These are phyloP conservation scores for Paedocypris sp. DNA, from an alignment of 2,113 vertebrate species.

Conservation along the genomic window DNA sequence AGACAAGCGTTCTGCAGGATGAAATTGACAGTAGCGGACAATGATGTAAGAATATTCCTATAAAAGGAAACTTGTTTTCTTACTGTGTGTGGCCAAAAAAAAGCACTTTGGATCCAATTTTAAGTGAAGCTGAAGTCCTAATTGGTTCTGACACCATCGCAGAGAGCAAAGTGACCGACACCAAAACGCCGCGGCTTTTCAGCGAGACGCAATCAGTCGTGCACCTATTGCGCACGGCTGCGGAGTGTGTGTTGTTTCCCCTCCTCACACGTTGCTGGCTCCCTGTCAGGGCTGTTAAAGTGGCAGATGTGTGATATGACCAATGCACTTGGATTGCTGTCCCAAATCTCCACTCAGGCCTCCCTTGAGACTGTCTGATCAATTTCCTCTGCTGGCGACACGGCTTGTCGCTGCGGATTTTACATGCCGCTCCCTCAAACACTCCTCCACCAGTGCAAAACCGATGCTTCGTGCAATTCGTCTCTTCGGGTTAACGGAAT, in stretches of 20 bases:
- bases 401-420: slow-evolving; percentile 92
- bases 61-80: too few relatives aligned
- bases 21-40: too few relatives aligned
- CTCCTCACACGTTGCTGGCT: slow-evolving; percentile 3
- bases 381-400: slow-evolving; percentile 77
- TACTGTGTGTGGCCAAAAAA: too few relatives aligned
- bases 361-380: slow-evolving; percentile 96
- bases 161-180: too few relatives aligned
- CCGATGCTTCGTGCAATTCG: slow-evolving; percentile 16
- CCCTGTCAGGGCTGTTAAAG: slow-evolving; percentile 68
- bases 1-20: too few relatives aligned
- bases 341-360: slow-evolving; percentile 79
- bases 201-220: background rate
- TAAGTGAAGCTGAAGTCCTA: too few relatives aligned
- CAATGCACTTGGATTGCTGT: slow-evolving; percentile 97
- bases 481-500: slow-evolving; percentile 46
- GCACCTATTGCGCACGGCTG: too few relatives aligned
- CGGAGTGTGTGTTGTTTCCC: background rate
- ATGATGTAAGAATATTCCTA: too few relatives aligned
- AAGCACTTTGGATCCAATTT: too few relatives aligned
- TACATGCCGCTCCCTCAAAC: slow-evolving; percentile 66
- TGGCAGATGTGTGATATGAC: slow-evolving; percentile 85
- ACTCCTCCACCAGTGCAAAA: slow-evolving; percentile 39
- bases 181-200: background rate
- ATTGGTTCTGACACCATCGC: too few relatives aligned